Percentiles rank a stretch among this genome's conserved stretches.
phyloP scores from a whole-genome alignment of 2,113 vertebrate genomes.

The Furnarius figulus region DNA sequence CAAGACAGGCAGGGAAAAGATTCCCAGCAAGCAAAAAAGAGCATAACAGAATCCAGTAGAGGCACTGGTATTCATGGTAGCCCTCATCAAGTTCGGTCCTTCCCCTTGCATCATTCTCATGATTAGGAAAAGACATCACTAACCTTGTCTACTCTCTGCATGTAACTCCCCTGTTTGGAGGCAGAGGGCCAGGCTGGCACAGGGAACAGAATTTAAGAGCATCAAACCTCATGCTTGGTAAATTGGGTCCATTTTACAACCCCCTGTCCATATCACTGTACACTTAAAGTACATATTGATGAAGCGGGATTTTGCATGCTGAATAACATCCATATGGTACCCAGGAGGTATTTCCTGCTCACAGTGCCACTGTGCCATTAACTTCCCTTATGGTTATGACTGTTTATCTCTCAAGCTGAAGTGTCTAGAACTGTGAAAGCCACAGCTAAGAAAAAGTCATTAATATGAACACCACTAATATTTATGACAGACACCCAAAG shows the following conservation, averaged over 20 bases:
- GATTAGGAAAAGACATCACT: not conserved
- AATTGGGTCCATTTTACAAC: not conserved
- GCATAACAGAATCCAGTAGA: not conserved
- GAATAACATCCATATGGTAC: not conserved
- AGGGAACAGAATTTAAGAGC: not conserved
- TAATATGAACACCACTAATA: constrained; percentile 7
- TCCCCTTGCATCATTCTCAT: not conserved
- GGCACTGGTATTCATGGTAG: not conserved
- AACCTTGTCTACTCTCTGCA: not conserved
- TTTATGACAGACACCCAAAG: not conserved
- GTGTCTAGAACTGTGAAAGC: not conserved
- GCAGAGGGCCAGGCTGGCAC: not conserved
- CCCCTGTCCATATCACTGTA: not conserved
- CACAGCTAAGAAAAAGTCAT: not conserved
- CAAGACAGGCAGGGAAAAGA: not conserved
- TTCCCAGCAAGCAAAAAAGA: not conserved
- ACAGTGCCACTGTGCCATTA: not conserved
- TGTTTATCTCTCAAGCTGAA: not conserved
- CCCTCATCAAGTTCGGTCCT: not conserved
- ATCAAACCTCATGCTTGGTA: not conserved
- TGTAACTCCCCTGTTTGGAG: not conserved
- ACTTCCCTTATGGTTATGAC: constrained; percentile 12
- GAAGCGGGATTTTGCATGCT: not conserved
- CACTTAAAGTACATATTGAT: not conserved
- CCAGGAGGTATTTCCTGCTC: constrained; percentile 6